Evolutionary conservation across 1,140 invertebrate species (phyloP), one percentile per base, ranked within the genome.

Genomic region (Drosophila pectinifera): DNA sequence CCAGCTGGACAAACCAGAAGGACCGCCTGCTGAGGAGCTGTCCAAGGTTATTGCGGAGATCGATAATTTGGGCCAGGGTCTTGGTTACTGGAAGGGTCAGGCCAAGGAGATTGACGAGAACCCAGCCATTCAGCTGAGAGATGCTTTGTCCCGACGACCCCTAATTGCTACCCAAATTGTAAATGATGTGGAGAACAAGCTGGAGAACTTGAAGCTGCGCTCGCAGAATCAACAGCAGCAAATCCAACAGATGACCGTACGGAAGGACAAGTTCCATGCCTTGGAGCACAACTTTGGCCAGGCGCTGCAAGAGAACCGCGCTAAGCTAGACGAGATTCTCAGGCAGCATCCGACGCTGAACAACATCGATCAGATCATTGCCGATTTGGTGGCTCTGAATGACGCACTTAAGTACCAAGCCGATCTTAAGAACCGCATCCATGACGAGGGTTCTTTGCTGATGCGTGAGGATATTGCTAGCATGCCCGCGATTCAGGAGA

Each of bases 391-490:
- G 5, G 79, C 84, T 1, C 62, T 92, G 0, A 92, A 92, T 34
- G 93, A 94, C 62, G 92, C 94, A 5, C 93, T 94, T 36, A 93
- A 94, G 38, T 80, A 92, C 18, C 91, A 93, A 24, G 90, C 93
- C 7, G 88, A 92, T 16, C 74, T 94, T 0, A 95, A 95, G 83
- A 93, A 95, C 46, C 92, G 93, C 49, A 92, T 96, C 1, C 94
- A 95, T 36, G 94, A 95, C 78, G 95, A 97, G 93, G 96, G 96
- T 1, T 93, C 95, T 18, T 93, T 95, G 53, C 91, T 98, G 38
- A 96, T 97, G 94, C 95, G 96, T 78, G 95, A 96, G 92, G 97
- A 97, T 92, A 95, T 96, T 72, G 94, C 94, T 26, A 96, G 96
- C 74, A 95, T 96, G 91, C 95, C 95, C 4, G 94, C 95, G 4